Evolutionary conservation across 2,113 vertebrate genomes (phyloP).

Genomic region (Crotalus horridus): DNA sequence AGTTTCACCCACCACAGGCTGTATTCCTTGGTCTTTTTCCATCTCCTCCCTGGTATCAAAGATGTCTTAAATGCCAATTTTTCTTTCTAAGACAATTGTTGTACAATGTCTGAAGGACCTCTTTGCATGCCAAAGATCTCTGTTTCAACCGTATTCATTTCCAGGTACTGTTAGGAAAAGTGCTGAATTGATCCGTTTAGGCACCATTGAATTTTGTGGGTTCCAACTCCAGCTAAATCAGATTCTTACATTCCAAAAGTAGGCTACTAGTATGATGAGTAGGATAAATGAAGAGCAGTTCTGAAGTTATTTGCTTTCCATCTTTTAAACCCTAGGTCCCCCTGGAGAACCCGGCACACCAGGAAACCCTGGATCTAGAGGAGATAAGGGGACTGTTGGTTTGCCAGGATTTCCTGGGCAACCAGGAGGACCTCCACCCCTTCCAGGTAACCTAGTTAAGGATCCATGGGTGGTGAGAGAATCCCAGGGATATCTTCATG

Average conservation of each 20-base stretch:
- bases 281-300: slow-evolving; percentile 2
- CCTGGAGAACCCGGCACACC: slow-evolving; percentile 73
- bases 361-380: slow-evolving; percentile 74
- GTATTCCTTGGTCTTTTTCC: background rate
- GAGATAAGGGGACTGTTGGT: slow-evolving; percentile 76
- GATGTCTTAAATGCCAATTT: background rate
- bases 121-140: background rate
- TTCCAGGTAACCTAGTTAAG: slow-evolving; percentile 67
- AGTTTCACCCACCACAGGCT: background rate
- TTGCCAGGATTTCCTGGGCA: slow-evolving; percentile 74
- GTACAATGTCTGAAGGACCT: background rate
- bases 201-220: background rate
- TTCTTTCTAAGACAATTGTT: background rate
- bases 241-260: background rate
- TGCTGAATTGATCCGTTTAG: background rate
- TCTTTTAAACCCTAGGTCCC: slow-evolving; percentile 64
- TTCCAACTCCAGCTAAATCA: background rate
- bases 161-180: background rate
- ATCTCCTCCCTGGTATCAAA: background rate
- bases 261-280: background rate
- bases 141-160: background rate
- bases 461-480: background rate
- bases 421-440: slow-evolving; percentile 66
- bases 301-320: slow-evolving; percentile 17
- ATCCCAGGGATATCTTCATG: background rate